Percentiles rank a stretch among this genome's conserved stretches.
These are phyloP conservation scores for Manis crassicaudata DNA, from an alignment of 2,797 vertebrate species.

Conservation along the genomic window DNA sequence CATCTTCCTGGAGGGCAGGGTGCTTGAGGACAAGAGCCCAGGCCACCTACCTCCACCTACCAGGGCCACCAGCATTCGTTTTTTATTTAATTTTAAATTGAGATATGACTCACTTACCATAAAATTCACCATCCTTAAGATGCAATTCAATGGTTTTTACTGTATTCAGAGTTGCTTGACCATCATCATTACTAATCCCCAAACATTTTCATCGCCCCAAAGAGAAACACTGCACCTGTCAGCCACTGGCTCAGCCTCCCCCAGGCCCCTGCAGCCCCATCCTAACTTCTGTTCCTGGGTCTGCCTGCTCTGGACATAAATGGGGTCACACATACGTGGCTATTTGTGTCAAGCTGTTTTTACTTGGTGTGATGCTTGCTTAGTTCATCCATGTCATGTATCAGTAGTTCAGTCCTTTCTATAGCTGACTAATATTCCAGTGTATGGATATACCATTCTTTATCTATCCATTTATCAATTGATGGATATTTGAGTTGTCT, in stretches of 20 bases:
- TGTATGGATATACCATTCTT: accelerated
- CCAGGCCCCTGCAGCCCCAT: too few species aligned
- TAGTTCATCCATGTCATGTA: accelerated
- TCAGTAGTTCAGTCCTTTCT: neutral
- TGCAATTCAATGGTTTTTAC: neutral
- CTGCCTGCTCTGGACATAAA: accelerated
- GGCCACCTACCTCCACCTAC: neutral
- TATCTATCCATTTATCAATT: too few species aligned
- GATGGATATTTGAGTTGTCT: neutral
- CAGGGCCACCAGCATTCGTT: neutral
- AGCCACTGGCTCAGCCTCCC: neutral
- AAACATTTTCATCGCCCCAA: neutral
- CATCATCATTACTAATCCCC: neutral
- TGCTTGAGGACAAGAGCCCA: neutral
- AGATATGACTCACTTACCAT: too few species aligned
- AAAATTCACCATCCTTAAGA: too few species aligned
- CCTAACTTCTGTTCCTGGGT: neutral
- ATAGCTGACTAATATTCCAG: accelerated
- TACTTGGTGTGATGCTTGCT: neutral
- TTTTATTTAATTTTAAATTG: neutral
- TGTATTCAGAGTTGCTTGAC: neutral
- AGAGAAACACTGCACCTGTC: accelerated
- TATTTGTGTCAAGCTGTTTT: neutral
- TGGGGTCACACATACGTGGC: neutral
- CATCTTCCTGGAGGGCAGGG: neutral